These are phyloP conservation scores for Tanytarsus gracilentus DNA, from an alignment of 2,888 invertebrate species.

Conservation along the genomic window DNA sequence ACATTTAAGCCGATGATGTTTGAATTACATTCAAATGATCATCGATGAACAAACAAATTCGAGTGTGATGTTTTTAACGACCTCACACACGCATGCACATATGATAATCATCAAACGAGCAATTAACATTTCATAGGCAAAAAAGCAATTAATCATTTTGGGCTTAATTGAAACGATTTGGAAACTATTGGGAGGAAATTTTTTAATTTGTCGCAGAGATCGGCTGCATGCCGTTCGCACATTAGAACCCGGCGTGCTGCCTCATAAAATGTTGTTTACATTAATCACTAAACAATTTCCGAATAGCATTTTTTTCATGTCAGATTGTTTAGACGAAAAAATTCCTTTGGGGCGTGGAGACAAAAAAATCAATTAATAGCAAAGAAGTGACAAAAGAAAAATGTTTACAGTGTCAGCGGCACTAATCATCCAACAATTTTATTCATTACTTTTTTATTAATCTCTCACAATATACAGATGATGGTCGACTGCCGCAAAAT, in stretches of 20 bases:
- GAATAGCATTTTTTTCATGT: background rate
- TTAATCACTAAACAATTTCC: slow-evolving; percentile 6
- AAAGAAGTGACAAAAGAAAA: background rate
- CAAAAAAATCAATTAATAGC: slow-evolving; percentile 18
- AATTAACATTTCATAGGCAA: background rate
- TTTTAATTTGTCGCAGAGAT: no score
- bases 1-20: no score
- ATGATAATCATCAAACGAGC: slow-evolving; percentile 5
- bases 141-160: slow-evolving; percentile 4
- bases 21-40: no score
- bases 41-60: background rate
- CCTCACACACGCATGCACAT: background rate
- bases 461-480: slow-evolving; percentile 11
- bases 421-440: background rate
- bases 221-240: no score
- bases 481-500: background rate
- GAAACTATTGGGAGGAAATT: background rate
- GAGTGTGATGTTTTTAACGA: background rate
- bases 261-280: slow-evolving; percentile 3
- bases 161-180: slow-evolving; percentile 7
- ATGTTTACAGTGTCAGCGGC: background rate
- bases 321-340: background rate
- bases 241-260: no score
- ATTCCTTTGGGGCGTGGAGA: no score
- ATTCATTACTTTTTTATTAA: background rate